Evolutionary conservation across 1,140 invertebrate species (phyloP).

Genomic region (Neelides sp.): DNA sequence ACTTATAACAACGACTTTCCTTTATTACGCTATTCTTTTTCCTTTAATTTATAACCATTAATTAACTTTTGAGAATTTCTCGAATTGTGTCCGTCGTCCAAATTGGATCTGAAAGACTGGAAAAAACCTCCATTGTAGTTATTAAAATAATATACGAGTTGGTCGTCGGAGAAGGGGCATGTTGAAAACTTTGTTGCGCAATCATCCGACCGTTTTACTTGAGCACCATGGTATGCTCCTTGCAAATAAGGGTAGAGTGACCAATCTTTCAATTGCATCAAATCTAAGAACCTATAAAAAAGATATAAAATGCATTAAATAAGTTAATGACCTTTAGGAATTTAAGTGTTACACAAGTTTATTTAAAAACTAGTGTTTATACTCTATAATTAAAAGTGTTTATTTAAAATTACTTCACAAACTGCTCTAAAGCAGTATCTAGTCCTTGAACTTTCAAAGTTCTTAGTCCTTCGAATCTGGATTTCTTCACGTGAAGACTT

Average conservation of each 20-base stretch:
- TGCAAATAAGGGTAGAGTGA: constrained; percentile 26
- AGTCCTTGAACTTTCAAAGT: constrained; percentile 25
- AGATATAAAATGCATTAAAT: neutral
- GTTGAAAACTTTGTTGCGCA: constrained; percentile 42
- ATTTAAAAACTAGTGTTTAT: neutral
- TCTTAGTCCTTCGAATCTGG: neutral
- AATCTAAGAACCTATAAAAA: constrained; percentile 23
- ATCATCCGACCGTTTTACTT: constrained; percentile 20
- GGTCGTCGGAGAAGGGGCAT: constrained; percentile 57
- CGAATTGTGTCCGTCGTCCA: too few relatives aligned
- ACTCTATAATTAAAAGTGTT: neutral
- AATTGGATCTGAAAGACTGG: constrained; percentile 54
- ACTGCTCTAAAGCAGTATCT: constrained; percentile 26
- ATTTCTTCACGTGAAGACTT: neutral
- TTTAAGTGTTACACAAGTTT: neutral
- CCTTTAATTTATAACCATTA: too few relatives aligned
- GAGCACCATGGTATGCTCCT: constrained; percentile 25
- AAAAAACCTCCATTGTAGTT: constrained; percentile 76
- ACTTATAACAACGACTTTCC: too few relatives aligned
- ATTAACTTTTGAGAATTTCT: too few relatives aligned
- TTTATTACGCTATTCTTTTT: too few relatives aligned
- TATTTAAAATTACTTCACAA: constrained; percentile 22
- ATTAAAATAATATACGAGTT: constrained; percentile 62
- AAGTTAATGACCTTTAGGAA: too few relatives aligned
- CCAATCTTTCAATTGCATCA: constrained; percentile 30